These are phyloP conservation scores for Crotalus helleri DNA, from an alignment of 2,113 vertebrate genomes.

Conservation along the genomic window DNA sequence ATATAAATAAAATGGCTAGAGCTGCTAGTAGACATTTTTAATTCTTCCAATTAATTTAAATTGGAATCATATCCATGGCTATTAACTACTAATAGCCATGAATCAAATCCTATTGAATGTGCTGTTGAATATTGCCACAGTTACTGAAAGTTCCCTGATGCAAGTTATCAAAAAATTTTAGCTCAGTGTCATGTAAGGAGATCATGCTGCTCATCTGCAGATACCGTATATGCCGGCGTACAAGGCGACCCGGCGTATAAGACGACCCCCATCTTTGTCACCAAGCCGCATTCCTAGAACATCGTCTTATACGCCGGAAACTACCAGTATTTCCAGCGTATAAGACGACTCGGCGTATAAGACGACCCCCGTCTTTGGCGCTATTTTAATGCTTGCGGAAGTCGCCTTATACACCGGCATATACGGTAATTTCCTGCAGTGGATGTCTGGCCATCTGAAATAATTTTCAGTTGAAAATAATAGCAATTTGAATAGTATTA, in stretches of 20 bases:
- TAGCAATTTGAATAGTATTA: background rate
- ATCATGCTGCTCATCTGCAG: background rate
- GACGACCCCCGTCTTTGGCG: no score
- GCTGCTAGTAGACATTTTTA: constrained; percentile 2
- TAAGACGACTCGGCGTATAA: no score
- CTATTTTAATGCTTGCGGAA: no score
- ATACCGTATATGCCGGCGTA: background rate
- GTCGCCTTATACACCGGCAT: no score
- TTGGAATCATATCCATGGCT: constrained; percentile 17
- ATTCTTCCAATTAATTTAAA: background rate
- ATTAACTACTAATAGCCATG: background rate
- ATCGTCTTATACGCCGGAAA: no score
- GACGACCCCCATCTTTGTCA: no score
- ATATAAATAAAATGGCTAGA: constrained; percentile 2
- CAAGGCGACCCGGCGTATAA: no score
- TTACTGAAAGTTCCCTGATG: background rate
- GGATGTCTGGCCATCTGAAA: background rate
- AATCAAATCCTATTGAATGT: background rate
- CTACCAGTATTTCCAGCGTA: no score
- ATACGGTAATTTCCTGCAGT: background rate
- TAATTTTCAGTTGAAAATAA: background rate
- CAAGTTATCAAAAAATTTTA: background rate
- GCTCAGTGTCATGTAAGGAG: background rate
- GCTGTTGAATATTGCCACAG: background rate
- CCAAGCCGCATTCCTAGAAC: no score